Evolutionary conservation across 2,888 invertebrate species (phyloP), one percentile per base, ranked within the genome.

Genomic region (Meiosimyza decipiens): DNA sequence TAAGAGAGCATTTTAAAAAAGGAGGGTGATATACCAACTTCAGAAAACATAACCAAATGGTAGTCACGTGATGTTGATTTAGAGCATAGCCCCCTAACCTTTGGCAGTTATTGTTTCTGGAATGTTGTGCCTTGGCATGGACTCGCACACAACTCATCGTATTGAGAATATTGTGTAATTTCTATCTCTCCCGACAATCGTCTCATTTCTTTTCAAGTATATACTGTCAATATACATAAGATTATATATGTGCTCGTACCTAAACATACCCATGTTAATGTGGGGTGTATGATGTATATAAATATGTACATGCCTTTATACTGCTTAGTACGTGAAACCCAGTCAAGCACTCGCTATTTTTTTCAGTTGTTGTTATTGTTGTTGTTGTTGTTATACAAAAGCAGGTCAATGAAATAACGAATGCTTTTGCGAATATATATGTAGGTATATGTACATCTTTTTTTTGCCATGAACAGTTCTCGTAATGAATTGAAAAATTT

Each of bases 371-470:
- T 55, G 57, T 22, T 57, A 28, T 55, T 55, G 28, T 57, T 68
- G 52, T 28, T 28, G 28, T 22, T 22, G 40, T 50, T 49, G 18
- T n/a, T n/a, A n/a, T 28, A 28, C 16, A 54, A 69, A 69, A 60
- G 60, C 69, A 69, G 69, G 69, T 69, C 69, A 69, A 69, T 69
- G 60, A 69, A 69, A 60, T 69, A 60, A 59, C 69, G 69, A 69
- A 51, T 33, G 40, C 52, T 59, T 57, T 22, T 59, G n/a, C 68
- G 51, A 51, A 16, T 50, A 47, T 22, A 2, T 13, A 33, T 57
- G 6, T 40, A 4, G 28, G 28, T 28, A 28, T 28, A 40, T 40
- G 0, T 40, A 6, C 9, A 1, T 40, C 9, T 9, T 40, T 40
- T 40, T 13, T 47, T 22, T 66, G 28, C 18, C 18, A 5, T n/a